phyloP scores from a whole-genome alignment of 2,888 invertebrate genomes.

The Sinohyriopsis cumingii region DNA sequence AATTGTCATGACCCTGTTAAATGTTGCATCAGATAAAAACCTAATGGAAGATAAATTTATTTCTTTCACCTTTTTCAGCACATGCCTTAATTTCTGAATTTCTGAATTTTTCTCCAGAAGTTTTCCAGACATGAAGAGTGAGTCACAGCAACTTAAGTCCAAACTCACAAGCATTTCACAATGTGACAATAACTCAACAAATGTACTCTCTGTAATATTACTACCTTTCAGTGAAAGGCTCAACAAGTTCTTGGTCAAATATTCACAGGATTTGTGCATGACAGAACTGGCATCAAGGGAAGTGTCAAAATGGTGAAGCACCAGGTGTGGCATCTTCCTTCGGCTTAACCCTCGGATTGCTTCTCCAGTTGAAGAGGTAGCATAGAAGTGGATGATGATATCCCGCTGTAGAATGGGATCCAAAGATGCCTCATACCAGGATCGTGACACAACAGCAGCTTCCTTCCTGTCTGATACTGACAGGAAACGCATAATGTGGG shows the following conservation, averaged over 20 bases:
- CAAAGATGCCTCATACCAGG: conserved; percentile 81
- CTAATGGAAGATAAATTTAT: conserved; percentile 80
- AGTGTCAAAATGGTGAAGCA: conserved; percentile 60
- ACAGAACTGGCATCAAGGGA: conserved; percentile 45
- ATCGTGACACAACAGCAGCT: conserved; percentile 79
- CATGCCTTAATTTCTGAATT: conserved; percentile 33
- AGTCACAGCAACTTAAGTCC: conserved; percentile 79
- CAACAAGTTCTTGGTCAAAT: conserved; percentile 50
- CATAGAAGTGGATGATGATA: conserved; percentile 73
- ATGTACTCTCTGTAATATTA: conserved; percentile 62
- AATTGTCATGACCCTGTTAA: conserved; percentile 79
- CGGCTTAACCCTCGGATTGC: conserved; percentile 35
- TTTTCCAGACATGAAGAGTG: conserved; percentile 83
- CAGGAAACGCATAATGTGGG: conserved; percentile 65
- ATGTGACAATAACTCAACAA: conserved; percentile 57
- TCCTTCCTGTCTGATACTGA: conserved; percentile 79
- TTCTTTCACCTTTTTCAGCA: conserved; percentile 73
- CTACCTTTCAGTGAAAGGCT: conserved; percentile 63
- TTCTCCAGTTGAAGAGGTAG: conserved; percentile 33
- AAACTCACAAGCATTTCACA: conserved; percentile 76
- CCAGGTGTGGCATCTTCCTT: conserved; percentile 55
- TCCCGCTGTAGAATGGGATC: conserved; percentile 77
- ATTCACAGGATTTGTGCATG: conserved; percentile 54
- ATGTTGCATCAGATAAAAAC: conserved; percentile 83
- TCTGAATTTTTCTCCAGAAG: conserved; percentile 79